phyloP scores from a whole-genome alignment of 2,797 vertebrate genomes.

The Propithecus perrieri region DNA sequence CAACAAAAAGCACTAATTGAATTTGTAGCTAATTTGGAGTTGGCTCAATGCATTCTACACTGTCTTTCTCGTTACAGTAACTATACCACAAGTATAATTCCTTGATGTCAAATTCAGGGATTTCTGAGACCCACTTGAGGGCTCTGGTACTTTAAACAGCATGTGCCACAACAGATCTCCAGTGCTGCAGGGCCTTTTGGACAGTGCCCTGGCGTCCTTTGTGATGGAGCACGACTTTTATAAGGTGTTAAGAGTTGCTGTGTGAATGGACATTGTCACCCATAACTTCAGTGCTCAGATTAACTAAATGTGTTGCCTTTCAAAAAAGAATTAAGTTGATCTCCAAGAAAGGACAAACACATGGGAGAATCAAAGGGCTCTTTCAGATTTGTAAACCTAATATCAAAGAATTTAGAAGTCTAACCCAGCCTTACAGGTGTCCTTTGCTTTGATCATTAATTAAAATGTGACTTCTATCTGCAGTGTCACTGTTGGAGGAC shows the following conservation, averaged over 20 bases:
- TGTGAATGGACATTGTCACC: conserved; percentile 15
- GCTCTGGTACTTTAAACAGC: not conserved
- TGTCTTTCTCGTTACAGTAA: not conserved
- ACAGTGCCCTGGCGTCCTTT: not conserved
- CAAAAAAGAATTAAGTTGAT: conserved; percentile 74
- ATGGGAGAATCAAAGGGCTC: conserved; percentile 71
- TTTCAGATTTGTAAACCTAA: conserved; percentile 84
- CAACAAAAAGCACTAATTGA: not conserved
- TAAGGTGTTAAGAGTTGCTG: not conserved
- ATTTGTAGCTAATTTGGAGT: not conserved
- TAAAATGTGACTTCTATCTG: conserved; percentile 84
- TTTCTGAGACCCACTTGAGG: not conserved
- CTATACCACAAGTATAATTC: not conserved
- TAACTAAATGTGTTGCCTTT: conserved; percentile 64
- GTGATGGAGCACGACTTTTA: not conserved
- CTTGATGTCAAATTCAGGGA: not conserved
- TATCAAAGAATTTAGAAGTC: conserved; percentile 84
- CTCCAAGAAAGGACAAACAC: conserved; percentile 64
- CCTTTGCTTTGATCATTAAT: conserved; percentile 87
- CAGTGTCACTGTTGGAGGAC: conserved; percentile 83
- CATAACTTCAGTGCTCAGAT: not conserved
- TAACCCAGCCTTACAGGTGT: conserved; percentile 85
- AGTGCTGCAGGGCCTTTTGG: not conserved
- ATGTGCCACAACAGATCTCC: not conserved
- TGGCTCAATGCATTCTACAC: not conserved